Conservation (phyloP, 2,888 invertebrate genomes). For the Drosophila maculinotata region DNA sequence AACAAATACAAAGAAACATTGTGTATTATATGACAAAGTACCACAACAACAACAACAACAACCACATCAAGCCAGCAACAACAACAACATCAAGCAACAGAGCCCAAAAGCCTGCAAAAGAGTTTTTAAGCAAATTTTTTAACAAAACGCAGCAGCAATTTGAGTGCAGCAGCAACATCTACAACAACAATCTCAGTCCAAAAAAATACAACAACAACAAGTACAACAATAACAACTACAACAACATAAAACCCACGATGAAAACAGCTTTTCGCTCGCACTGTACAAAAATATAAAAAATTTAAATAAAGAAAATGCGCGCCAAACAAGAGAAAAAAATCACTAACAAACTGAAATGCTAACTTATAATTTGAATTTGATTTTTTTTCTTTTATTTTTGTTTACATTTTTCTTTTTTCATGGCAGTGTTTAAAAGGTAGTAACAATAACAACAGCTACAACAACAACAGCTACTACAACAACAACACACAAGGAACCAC, state of each 20-base stretch:
- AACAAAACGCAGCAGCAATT: conserved; percentile 45
- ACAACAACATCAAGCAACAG: conserved; percentile 40
- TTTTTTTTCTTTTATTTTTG: conserved; percentile 18
- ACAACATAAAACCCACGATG: conserved; percentile 30
- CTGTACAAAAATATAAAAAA: conserved; percentile 29
- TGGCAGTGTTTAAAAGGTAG: conserved; percentile 56
- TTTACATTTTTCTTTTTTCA: conserved; percentile 47
- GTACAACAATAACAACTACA: conserved; percentile 42
- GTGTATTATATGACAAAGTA: conserved; percentile 69
- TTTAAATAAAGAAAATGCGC: conserved; percentile 29
- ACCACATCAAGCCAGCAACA: conserved; percentile 60
- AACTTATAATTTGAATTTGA: conserved; percentile 31
- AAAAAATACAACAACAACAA: conserved; percentile 32
- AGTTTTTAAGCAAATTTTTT: conserved; percentile 27
- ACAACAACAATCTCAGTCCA: conserved; percentile 49
- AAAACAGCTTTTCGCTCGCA: conserved; percentile 53
- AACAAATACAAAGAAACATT: conserved; percentile 58
- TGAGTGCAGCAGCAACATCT: conserved; percentile 42
- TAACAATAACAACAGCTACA: conserved; percentile 46
- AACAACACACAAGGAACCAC: conserved; percentile 38
- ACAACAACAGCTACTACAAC: conserved; percentile 28
- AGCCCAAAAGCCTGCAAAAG: conserved; percentile 30
- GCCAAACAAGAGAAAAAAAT: conserved; percentile 8
- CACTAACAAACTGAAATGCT: conserved; percentile 51
- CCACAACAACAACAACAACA: conserved; percentile 63